These are phyloP conservation scores for Perodicticus potto DNA, from an alignment of 2,797 vertebrate genomes.

Conservation along the genomic window DNA sequence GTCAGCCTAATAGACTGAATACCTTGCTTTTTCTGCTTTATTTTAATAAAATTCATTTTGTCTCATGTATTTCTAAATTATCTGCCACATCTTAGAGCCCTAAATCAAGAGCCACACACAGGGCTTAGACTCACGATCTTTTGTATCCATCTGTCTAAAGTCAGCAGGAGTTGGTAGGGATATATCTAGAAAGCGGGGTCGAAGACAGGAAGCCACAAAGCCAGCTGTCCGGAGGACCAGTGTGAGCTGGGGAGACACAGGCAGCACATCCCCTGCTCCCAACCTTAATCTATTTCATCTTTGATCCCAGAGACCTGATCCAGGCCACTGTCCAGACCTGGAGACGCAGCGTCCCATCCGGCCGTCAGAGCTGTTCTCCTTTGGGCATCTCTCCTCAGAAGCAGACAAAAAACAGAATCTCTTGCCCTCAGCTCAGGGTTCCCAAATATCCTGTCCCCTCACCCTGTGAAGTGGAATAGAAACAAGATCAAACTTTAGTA, in stretches of 20 bases:
- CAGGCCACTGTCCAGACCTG: neutral
- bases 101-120: neutral
- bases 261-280: too few species aligned
- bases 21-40: neutral
- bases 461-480: neutral
- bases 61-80: conserved; percentile 11
- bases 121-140: neutral
- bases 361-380: neutral
- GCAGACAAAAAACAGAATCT: neutral
- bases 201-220: neutral
- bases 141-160: neutral
- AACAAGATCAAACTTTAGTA: neutral
- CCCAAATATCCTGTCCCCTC: neutral
- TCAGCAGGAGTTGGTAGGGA: neutral
- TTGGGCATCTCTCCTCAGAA: neutral
- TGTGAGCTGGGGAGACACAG: neutral
- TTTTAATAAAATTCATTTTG: conserved; percentile 27
- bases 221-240: neutral
- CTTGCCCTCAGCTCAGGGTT: neutral
- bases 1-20: neutral
- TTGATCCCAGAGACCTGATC: neutral
- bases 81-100: neutral
- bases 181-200: neutral
- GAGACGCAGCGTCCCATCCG: neutral
- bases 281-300: neutral